phyloP scores from a whole-genome alignment of 2,113 vertebrate species.

The Gopherus evgoodei region DNA sequence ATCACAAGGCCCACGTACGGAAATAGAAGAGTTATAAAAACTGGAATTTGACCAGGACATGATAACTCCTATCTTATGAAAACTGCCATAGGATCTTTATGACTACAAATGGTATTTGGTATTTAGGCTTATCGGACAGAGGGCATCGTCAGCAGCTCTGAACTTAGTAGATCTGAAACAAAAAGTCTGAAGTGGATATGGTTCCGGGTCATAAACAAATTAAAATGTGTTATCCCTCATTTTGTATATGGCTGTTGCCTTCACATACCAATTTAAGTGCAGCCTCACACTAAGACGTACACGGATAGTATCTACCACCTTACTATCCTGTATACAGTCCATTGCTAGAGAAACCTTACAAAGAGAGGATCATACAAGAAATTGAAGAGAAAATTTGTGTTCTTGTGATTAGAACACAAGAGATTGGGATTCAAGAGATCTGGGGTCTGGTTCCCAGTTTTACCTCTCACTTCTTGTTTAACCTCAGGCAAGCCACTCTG shows the following conservation, averaged over 20 bases:
- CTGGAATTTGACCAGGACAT: accelerated
- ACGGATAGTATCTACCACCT: not conserved
- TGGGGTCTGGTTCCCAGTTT: not conserved
- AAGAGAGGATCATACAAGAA: not conserved
- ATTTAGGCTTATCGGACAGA: not conserved
- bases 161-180: not conserved
- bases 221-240: not conserved
- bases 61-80: not conserved
- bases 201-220: not conserved
- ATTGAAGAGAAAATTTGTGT: not conserved
- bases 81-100: not conserved
- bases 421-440: not conserved
- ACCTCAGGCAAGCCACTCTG: not conserved
- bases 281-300: not conserved
- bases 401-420: not conserved
- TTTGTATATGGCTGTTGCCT: accelerated
- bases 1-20: not conserved
- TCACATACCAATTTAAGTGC: accelerated
- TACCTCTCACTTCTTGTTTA: not conserved
- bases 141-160: not conserved
- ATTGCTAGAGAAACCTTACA: accelerated
- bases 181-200: not conserved
- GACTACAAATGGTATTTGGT: not conserved
- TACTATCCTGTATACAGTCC: accelerated
- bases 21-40: not conserved